Percentiles rank a stretch among this genome's conserved stretches.
Evolutionary conservation across 1,140 invertebrate species (phyloP).

Genomic region (Cydia strobilella): DNA sequence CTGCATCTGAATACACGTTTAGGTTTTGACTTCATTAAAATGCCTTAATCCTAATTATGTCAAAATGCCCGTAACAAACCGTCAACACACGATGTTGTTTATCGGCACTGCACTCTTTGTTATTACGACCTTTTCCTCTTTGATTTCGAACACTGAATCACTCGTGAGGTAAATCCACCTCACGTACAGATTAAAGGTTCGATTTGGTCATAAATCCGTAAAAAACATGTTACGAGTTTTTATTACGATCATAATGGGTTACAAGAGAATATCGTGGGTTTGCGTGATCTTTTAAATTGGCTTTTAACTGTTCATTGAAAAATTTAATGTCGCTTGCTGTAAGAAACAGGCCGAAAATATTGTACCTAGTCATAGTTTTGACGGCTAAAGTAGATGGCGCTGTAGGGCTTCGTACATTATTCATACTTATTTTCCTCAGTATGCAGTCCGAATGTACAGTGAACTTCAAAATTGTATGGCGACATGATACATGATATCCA

Average conservation of each 20-base stretch:
- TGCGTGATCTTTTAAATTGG: background rate
- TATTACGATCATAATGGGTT: conserved; percentile 5
- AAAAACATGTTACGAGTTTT: conserved; percentile 8
- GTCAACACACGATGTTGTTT: background rate
- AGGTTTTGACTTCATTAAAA: background rate
- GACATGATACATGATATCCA: no score
- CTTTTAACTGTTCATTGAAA: background rate
- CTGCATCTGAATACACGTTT: no score
- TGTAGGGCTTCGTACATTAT: no score
- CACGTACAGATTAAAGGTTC: conserved; percentile 11
- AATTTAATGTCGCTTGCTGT: no score
- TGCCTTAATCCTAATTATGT: background rate
- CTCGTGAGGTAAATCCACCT: background rate
- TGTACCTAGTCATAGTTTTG: no score
- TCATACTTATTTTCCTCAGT: no score
- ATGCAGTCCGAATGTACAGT: no score
- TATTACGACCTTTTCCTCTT: conserved; percentile 17
- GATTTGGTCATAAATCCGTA: conserved; percentile 18
- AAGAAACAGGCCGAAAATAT: no score
- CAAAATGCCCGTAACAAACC: background rate
- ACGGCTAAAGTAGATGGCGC: background rate
- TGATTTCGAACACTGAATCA: conserved; percentile 12
- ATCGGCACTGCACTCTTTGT: background rate
- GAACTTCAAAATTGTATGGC: no score
- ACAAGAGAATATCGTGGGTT: conserved; percentile 3